These are phyloP conservation scores for Esox niger DNA, from an alignment of 2,113 vertebrate genomes.

Conservation along the genomic window DNA sequence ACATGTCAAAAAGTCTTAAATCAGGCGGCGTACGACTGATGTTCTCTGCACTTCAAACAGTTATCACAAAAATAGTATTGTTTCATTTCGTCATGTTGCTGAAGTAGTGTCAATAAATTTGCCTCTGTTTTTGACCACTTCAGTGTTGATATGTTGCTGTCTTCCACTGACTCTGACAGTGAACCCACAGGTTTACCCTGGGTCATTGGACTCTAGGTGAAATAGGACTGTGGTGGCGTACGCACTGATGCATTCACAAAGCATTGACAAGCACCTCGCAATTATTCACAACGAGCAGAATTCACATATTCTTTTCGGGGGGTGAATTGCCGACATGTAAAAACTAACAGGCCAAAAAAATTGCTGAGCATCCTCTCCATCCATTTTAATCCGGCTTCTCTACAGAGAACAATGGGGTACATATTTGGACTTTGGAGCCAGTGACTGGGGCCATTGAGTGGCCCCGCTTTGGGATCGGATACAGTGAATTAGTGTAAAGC, in stretches of 20 bases:
- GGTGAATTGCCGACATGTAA: too few relatives aligned
- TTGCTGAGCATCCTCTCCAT: constrained; percentile 61
- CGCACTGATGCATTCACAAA: constrained; percentile 7
- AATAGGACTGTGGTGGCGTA: neutral
- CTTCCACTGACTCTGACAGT: constrained; percentile 24
- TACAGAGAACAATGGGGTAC: constrained; percentile 65
- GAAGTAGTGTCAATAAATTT: too few relatives aligned
- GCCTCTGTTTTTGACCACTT: too few relatives aligned
- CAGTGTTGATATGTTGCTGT: too few relatives aligned
- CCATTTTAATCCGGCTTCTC: constrained; percentile 60
- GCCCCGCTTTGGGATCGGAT: constrained; percentile 59
- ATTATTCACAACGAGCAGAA: constrained; percentile 18
- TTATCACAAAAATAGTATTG: too few relatives aligned
- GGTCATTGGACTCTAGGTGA: constrained; percentile 34
- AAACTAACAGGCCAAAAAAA: constrained; percentile 41
- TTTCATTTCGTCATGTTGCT: too few relatives aligned
- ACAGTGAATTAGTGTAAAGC: constrained; percentile 68
- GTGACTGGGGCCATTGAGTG: constrained; percentile 61
- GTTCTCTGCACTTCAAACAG: neutral
- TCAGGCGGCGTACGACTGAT: neutral
- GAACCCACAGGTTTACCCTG: constrained; percentile 32
- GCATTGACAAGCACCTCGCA: neutral
- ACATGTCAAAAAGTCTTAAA: too few relatives aligned
- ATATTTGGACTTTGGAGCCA: constrained; percentile 60
- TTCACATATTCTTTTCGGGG: constrained; percentile 24